phyloP scores from a whole-genome alignment of 2,888 invertebrate species.

The Aspidiotus rigidus region DNA sequence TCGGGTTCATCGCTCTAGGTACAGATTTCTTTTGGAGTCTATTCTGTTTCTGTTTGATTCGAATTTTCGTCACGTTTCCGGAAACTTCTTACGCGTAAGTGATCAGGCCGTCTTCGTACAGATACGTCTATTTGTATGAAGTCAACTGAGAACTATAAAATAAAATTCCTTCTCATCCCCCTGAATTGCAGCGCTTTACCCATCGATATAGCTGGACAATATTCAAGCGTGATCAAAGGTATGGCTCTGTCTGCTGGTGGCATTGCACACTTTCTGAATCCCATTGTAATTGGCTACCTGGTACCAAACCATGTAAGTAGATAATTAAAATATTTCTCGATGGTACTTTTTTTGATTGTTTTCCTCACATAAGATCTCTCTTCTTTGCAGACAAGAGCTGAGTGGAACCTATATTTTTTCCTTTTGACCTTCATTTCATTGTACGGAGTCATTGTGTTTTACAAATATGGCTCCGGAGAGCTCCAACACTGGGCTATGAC shows the following conservation, averaged over 20 bases:
- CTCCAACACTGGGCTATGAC: neutral
- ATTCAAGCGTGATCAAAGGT: neutral
- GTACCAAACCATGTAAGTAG: slow-evolving; percentile 15
- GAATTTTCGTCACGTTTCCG: no score
- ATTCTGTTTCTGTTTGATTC: no score
- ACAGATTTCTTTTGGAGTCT: no score
- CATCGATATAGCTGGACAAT: neutral
- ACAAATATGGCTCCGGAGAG: slow-evolving; percentile 9
- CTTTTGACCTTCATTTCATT: neutral
- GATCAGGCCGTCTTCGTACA: no score
- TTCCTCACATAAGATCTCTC: no score
- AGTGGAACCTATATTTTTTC: slow-evolving; percentile 14
- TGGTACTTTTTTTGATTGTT: no score
- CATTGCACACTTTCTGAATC: slow-evolving; percentile 1
- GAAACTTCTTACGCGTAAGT: no score
- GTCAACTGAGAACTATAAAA: no score
- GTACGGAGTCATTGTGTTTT: neutral
- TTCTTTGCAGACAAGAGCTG: neutral
- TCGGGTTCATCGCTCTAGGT: no score
- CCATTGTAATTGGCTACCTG: slow-evolving; percentile 11
- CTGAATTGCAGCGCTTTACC: neutral
- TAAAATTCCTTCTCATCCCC: neutral
- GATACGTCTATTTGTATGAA: no score
- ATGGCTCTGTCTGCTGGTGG: neutral
- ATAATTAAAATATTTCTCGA: no score